Evolutionary conservation across 2,797 vertebrate genomes (phyloP), one percentile per base, ranked within the genome.

Genomic region (Macroramphosus scolopax): DNA sequence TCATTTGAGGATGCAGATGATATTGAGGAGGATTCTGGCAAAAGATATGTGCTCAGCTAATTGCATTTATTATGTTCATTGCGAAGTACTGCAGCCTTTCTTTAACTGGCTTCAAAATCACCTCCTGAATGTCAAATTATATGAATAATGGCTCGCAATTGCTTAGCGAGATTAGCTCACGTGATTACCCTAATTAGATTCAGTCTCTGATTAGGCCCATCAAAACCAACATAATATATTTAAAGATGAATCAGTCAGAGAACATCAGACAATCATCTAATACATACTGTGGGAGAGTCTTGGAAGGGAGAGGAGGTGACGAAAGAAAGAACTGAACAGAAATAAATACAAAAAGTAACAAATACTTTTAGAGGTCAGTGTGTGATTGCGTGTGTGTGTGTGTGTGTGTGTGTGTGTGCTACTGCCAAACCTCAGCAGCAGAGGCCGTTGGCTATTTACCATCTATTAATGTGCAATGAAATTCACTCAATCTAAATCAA

Each of bases 401-500:
- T n/a, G n/a, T n/a, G n/a, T n/a, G n/a, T n/a, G n/a, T n/a, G n/a
- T n/a, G n/a, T n/a, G n/a, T n/a, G n/a, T n/a, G n/a, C 49, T 29
- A 33, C 24, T 53, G 17, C 25, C 42, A 37, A 29, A 32, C 39
- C 28, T n/a, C 59, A 70, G 28, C 56, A 54, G 32, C 15, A 24
- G n/a, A 17, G 12, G 43, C 79, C 72, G 56, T 51, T 17, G 58
- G 82, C 63, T 78, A 73, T 79, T 82, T 74, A 78, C 71, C 10
- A 43, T 67, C 84, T 42, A 82, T 83, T 79, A 77, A 58, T 11
- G 46, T 43, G 51, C 37, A 60, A 72, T 70, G 52, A 60, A 71
- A 78, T 74, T 72, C 47, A 51, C 39, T 75, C 40, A 59, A 84
- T 84, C 82, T 83, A 69, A 86, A 86, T 82, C 64, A 83, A 79